Conservation (phyloP, 2,888 invertebrate genomes). For the Troglohyphantes excavatus region DNA sequence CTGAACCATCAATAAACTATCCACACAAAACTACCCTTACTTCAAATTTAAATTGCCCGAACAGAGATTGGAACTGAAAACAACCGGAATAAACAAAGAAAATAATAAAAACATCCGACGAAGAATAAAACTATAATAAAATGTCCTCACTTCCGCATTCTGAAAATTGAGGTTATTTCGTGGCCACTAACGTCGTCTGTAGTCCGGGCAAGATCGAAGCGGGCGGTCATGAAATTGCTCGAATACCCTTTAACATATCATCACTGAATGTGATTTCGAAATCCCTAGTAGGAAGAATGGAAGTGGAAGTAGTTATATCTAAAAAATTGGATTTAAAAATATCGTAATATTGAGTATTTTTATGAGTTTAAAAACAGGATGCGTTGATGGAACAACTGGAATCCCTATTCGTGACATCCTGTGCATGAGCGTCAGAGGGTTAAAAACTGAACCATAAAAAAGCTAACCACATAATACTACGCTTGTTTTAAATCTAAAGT, state of each 20-base stretch:
- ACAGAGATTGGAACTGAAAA: slow-evolving; percentile 31
- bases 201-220: slow-evolving; percentile 45
- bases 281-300: too few species aligned
- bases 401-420: too few species aligned
- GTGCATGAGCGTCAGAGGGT: too few species aligned
- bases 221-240: slow-evolving; percentile 67
- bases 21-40: not conserved
- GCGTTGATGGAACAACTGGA: too few species aligned
- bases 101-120: not conserved
- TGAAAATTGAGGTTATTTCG: slow-evolving; percentile 70
- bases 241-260: slow-evolving; percentile 72
- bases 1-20: too few species aligned
- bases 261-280: slow-evolving; percentile 67
- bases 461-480: too few species aligned
- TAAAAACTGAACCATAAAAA: too few species aligned
- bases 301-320: too few species aligned
- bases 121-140: not conserved
- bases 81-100: slow-evolving; percentile 5
- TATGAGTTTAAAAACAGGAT: too few species aligned
- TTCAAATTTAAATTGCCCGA: slow-evolving; percentile 1
- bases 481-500: not conserved
- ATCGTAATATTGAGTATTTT: too few species aligned
- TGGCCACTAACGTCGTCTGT: slow-evolving; percentile 68
- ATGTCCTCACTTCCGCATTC: slow-evolving; percentile 25
- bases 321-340: too few species aligned